Base-by-base conservation (phyloP, 2,797 vertebrate species). In the Sphenopsis melanotis region DNA sequence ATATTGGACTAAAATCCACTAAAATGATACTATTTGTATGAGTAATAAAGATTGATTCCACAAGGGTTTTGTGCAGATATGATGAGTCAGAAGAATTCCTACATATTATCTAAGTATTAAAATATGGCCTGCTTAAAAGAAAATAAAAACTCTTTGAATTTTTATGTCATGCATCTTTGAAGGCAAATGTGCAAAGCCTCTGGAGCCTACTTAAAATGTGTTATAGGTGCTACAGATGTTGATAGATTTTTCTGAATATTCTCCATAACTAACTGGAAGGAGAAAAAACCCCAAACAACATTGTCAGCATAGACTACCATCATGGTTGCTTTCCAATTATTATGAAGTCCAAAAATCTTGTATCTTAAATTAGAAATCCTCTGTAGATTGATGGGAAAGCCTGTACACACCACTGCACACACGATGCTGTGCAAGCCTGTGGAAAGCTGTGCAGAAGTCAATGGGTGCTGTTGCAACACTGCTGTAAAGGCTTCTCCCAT, bases 251-350 rank as follows among this genome's bases (percentile, higher is more conserved):
- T 34, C 11, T 49, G 14, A 75, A 18, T 65, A 49, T 55, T 61
- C 22, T 59, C 13, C 23, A 8, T 29, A 57, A 50, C 13, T 74
- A 65, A 24, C 16, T 39, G 32, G 65, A 60, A 71, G 11, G 8
- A 1, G 49, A 24, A 64, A 49, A 61, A 41, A 9, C 0, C 0
- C 1, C 6, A 23, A 44, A 12, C n/a, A 56, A 12, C 5, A 18
- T 24, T 71, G 22, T 75, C 30, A 69, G 6, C 44, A 44, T 29
- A 60, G 37, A 22, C 26, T 70, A 19, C 36, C 41, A 11, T 30
- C 41, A 41, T 0, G 2, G 14, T 56, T 70, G 2, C 6, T 66
- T 70, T 84, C 52, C 0, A 3, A 32, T 64, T 68, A 27, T 55
- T 61, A 15, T 2, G 3, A 88, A 56, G 29, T 57, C n/a, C 8